Evolutionary conservation across 2,797 vertebrate genomes (phyloP), one percentile per base, ranked within the genome.

Genomic region (Cuniculus paca): DNA sequence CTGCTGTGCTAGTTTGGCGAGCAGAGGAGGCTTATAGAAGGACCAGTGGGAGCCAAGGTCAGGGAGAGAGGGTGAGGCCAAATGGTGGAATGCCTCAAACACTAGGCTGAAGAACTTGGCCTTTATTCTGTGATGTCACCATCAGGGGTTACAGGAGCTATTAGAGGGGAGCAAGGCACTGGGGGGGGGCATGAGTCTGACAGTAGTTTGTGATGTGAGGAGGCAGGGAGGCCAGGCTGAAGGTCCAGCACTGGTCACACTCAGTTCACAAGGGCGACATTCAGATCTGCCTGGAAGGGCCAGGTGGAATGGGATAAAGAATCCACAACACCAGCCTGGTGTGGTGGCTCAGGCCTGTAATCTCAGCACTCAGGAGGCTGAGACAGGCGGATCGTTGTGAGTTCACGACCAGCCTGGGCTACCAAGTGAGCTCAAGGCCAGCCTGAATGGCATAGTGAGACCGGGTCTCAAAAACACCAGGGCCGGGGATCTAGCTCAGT

Each of bases 1-100:
- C 34, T 28, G 3, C 39, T 42, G 48, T 36, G 24, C 45, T 3
- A 0, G 48, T 39, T 12, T 88, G 70, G 72, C 13, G 16, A 22
- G 3, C 1, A 9, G 60, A 17, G 31, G 45, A 1, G 0, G 1
- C 12, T 11, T 0, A 1, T 13, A 17, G n/a, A 26, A 78, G 68
- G 58, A 70, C 81, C 6, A 2, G 1, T 50, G 72, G 16, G 65
- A 45, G 17, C 42, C 24, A 16, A 34, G 90, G 19, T 16, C 34
- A 26, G 31, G 28, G 74, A 90, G 26, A 56, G 39, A 70, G 31
- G 48, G 0, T 26, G 83, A 87, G 63, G 77, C 65, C 48, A 17
- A n/a, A 8, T 2, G 42, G 39, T 48, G 31, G 28, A 68, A 26
- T 9, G 20, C 65, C 61, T 60, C 45, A 52, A 48, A 54, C 17